phyloP scores from a whole-genome alignment of 2,888 invertebrate genomes.

The Chironomus riparius region DNA sequence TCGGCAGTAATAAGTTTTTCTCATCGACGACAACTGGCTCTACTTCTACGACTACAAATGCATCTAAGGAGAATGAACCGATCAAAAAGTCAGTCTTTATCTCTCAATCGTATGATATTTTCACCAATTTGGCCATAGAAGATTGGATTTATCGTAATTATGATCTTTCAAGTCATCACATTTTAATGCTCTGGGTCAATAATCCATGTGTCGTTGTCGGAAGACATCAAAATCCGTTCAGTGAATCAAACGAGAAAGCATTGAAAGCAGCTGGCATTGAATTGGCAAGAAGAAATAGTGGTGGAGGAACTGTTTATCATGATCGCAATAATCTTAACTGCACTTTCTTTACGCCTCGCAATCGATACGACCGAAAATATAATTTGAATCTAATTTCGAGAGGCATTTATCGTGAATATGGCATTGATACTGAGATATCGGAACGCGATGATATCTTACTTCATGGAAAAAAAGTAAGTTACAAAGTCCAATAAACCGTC shows the following conservation, averaged over 20 bases:
- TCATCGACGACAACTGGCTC: not conserved
- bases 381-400: constrained; percentile 82
- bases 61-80: not conserved
- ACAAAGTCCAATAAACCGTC: constrained; percentile 19
- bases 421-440: constrained; percentile 65
- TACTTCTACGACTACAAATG: not conserved
- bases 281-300: constrained; percentile 84
- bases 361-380: constrained; percentile 72
- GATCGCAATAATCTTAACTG: constrained; percentile 89
- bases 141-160: constrained; percentile 90
- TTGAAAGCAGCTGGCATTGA: constrained; percentile 58
- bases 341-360: constrained; percentile 79
- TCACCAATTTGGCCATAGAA: constrained; percentile 88
- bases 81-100: constrained; percentile 79
- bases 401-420: constrained; percentile 74
- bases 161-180: constrained; percentile 71
- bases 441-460: constrained; percentile 80
- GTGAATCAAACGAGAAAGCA: constrained; percentile 72
- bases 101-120: constrained; percentile 85
- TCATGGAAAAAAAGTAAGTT: constrained; percentile 50
- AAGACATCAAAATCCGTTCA: constrained; percentile 93
- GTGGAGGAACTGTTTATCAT: constrained; percentile 95
- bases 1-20: not conserved
- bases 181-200: constrained; percentile 88
- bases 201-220: constrained; percentile 93